phyloP scores from a whole-genome alignment of 1,140 invertebrate genomes.

The Aricia agestis region DNA sequence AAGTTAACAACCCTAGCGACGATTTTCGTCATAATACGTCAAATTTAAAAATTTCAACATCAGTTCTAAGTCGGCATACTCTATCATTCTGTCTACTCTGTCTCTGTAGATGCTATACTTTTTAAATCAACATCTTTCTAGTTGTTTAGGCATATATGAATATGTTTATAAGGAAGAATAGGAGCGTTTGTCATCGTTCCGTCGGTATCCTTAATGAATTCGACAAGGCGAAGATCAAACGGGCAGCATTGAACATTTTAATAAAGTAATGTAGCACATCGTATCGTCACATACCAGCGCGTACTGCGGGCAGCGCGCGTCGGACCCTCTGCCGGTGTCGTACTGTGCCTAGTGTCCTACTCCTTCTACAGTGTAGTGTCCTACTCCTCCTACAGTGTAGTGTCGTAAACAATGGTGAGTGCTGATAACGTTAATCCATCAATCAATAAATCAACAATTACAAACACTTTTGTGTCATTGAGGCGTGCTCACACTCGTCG shows the following conservation, averaged over 20 bases:
- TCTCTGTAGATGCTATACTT: too few species aligned
- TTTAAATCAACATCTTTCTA: too few species aligned
- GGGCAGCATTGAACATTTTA: constrained; percentile 28
- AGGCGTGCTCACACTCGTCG: background rate
- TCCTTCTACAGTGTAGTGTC: background rate
- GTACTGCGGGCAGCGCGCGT: background rate
- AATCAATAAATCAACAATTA: background rate
- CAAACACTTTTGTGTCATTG: background rate
- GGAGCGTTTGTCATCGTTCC: background rate
- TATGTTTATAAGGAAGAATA: background rate
- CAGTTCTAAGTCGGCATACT: too few species aligned
- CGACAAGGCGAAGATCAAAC: constrained; percentile 26
- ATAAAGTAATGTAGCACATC: constrained; percentile 26
- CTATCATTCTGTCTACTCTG: too few species aligned
- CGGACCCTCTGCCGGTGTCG: background rate
- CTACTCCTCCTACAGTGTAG: background rate
- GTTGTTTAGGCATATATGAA: too few species aligned
- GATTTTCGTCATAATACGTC: too few species aligned
- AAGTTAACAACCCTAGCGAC: too few species aligned
- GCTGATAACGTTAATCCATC: background rate
- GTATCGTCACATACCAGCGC: constrained; percentile 21
- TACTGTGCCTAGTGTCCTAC: background rate
- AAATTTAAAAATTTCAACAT: too few species aligned
- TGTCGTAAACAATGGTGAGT: constrained; percentile 12
- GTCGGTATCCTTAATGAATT: constrained; percentile 13